Evolutionary conservation across 2,888 invertebrate genomes (phyloP), one percentile per base, ranked within the genome.

Genomic region (Nysson spinosus): DNA sequence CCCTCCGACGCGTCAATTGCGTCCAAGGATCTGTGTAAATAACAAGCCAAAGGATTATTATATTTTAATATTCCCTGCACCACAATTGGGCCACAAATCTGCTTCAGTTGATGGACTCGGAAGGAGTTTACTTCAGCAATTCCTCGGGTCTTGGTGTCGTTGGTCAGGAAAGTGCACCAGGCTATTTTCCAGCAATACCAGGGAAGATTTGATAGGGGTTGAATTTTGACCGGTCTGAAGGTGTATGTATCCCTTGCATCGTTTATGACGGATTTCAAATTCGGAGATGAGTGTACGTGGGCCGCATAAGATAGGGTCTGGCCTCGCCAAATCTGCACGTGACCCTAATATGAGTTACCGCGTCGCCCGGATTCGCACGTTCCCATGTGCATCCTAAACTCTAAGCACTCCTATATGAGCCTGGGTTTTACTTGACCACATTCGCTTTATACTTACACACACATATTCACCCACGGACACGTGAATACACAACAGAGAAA

Each of bases 261-360:
- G 80, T 79, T 81, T 83, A 81, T 81, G 83, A 83, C 78, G 80
- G 79, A 77, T 79, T 81, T 82, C 81, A 81, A 83, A 84, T 80
- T 81, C 79, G 79, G 80, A 81, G 83, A 83, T 83, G 82, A 82
- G 83, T 77, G 74, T 83, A 84, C 83, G 84, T 83, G 83, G 80
- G 74, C 66, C 75, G 83, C 82, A 84, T 84, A 81, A 82, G 78
- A 82, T 78, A 77, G 66, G 58, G 66, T 72, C 78, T 80, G 78
- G 69, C 80, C 75, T 74, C 72, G 78, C 72, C 75, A 81, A 83
- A 84, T 83, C 83, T 81, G 82, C 80, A 83, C 83, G 83, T 84
- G 83, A 84, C 83, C 82, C 75, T 84, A 83, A 84, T 84, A 83
- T 80, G 56, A 74, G 77, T 74, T 73, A 72, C 76, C 74, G 76